These are phyloP conservation scores for Anastrepha ludens DNA, from an alignment of 1,140 invertebrate species.

Conservation along the genomic window DNA sequence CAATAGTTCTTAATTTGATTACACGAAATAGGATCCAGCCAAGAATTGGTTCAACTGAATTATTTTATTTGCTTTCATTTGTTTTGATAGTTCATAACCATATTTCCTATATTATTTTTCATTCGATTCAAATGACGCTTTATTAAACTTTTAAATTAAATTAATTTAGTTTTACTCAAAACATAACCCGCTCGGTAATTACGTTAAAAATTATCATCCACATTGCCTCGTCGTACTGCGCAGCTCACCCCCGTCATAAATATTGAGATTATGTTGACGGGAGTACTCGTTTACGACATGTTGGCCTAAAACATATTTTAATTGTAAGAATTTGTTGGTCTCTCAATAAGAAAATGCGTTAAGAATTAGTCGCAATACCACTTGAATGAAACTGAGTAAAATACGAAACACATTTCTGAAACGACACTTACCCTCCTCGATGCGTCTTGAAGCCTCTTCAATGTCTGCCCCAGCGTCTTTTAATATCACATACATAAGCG, in stretches of 20 bases:
- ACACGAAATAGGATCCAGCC: not conserved
- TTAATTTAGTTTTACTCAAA: conserved; percentile 31
- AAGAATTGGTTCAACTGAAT: too few relatives aligned
- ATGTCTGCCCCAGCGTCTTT: conserved; percentile 82
- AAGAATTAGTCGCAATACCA: too few relatives aligned
- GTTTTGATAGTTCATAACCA: conserved; percentile 6
- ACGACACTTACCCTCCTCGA: conserved; percentile 80
- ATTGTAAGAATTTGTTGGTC: not conserved
- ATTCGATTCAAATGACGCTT: conserved; percentile 13
- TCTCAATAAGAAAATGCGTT: not conserved
- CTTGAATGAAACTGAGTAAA: not conserved
- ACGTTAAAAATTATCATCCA: conserved; percentile 78
- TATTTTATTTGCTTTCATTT: not conserved
- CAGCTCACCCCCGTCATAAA: conserved; percentile 81
- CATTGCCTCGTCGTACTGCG: conserved; percentile 82
- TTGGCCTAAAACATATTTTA: conserved; percentile 71
- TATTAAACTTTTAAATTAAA: conserved; percentile 27
- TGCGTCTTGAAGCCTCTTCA: conserved; percentile 81
- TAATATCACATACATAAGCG: conserved; percentile 82
- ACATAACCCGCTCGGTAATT: conserved; percentile 23
- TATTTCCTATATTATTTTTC: conserved; percentile 3
- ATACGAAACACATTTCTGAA: not conserved
- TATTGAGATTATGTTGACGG: conserved; percentile 81
- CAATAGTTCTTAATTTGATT: too few relatives aligned
- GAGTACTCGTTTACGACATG: conserved; percentile 81